Evolutionary conservation across 2,797 vertebrate genomes (phyloP).

Genomic region (Squalus acanthias): DNA sequence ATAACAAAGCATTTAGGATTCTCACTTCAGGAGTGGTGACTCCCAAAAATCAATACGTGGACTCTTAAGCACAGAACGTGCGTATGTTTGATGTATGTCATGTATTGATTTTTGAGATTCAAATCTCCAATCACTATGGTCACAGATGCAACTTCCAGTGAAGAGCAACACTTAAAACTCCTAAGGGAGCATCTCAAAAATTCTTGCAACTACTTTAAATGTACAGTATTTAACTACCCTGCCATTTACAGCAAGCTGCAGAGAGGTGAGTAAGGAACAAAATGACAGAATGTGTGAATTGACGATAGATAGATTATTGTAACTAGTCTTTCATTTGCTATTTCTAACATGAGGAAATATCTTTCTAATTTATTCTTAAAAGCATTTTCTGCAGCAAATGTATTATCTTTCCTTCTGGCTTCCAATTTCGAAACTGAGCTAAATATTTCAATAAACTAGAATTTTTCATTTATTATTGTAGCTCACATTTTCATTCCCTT

Average conservation of each 20-base stretch:
- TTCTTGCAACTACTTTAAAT: conserved; percentile 14
- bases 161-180: neutral
- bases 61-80: conserved; percentile 14
- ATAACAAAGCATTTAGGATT: conserved; percentile 22
- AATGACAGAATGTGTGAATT: neutral
- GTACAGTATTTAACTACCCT: neutral
- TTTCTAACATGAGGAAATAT: neutral
- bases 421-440: conserved; percentile 12
- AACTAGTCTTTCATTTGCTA: neutral
- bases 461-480: conserved; percentile 17
- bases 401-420: neutral
- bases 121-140: neutral
- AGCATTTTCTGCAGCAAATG: neutral
- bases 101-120: conserved; percentile 31
- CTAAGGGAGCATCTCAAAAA: conserved; percentile 21
- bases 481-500: neutral
- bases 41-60: conserved; percentile 18
- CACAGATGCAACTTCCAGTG: neutral
- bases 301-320: neutral
- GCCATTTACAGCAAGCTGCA: neutral
- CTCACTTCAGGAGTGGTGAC: neutral
- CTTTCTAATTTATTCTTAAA: conserved; percentile 1
- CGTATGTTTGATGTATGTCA: neutral
- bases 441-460: neutral
- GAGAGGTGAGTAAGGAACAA: neutral